These are phyloP conservation scores for Uloborus plumipes DNA, from an alignment of 2,888 invertebrate genomes.

Conservation along the genomic window DNA sequence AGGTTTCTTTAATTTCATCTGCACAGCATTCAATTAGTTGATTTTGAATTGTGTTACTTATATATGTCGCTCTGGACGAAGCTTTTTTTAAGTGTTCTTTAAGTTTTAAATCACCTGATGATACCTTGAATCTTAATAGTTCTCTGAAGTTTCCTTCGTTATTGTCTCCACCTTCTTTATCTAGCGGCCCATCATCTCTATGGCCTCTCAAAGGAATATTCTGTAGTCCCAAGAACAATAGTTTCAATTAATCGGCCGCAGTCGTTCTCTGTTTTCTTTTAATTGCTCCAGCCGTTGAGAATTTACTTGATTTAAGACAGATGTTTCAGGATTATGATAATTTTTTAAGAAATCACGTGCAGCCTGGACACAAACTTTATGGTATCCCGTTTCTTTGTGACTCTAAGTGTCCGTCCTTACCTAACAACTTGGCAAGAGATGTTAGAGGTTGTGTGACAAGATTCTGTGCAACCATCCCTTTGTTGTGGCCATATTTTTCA, in stretches of 20 bases:
- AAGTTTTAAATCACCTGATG: background rate
- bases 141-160: slow-evolving; percentile 71
- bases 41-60: background rate
- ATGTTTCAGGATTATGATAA: background rate
- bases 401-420: background rate
- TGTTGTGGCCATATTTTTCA: slow-evolving; percentile 7
- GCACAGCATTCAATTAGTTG: background rate
- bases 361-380: background rate
- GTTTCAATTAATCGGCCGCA: too few relatives aligned
- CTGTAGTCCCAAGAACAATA: background rate
- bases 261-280: background rate
- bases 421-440: background rate
- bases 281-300: background rate
- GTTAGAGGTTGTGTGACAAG: background rate
- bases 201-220: slow-evolving; percentile 5
- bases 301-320: background rate
- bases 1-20: background rate
- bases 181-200: background rate
- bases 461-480: background rate
- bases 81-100: background rate
- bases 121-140: slow-evolving; percentile 76
- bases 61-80: background rate
- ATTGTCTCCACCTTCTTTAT: background rate
- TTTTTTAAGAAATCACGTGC: background rate
- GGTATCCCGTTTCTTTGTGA: background rate